These are phyloP conservation scores for Tonatia bakeri DNA, from an alignment of 2,113 vertebrate species.

Conservation along the genomic window DNA sequence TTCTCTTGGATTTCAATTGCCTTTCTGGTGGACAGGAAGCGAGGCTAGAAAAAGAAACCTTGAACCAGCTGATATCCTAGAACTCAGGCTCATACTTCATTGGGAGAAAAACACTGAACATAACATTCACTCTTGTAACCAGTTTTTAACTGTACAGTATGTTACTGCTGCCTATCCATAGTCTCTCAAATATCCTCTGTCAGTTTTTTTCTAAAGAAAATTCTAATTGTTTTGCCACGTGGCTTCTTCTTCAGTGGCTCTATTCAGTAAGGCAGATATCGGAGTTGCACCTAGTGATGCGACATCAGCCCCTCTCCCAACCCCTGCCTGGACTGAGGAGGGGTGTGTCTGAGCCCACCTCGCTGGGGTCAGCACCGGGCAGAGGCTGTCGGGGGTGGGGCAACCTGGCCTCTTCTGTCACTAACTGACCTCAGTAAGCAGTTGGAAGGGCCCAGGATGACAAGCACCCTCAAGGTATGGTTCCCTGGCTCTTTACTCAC, in stretches of 20 bases:
- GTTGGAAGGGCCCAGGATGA: background rate
- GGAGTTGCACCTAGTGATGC: background rate
- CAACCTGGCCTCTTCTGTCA: background rate
- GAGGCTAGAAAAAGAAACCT: background rate
- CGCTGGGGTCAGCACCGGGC: background rate
- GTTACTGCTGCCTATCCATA: background rate
- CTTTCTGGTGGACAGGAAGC: background rate
- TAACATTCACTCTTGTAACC: background rate
- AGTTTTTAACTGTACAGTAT: background rate
- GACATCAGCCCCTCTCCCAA: background rate
- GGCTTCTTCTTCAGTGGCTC: background rate
- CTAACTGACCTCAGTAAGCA: background rate
- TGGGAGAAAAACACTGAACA: background rate
- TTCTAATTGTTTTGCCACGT: background rate
- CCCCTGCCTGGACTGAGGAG: background rate
- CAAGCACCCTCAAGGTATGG: background rate
- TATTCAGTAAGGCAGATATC: background rate
- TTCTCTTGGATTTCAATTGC: background rate
- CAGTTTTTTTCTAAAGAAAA: background rate
- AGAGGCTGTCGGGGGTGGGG: too few relatives aligned
- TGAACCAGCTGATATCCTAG: background rate
- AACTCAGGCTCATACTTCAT: background rate
- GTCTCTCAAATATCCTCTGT: background rate
- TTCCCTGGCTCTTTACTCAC: background rate
- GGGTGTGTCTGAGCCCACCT: fast-evolving